A percentile compares a stretch with the other conserved stretches of the same genome.
phyloP scores from a whole-genome alignment of 2,113 vertebrate species.

The Balaeniceps rex region DNA sequence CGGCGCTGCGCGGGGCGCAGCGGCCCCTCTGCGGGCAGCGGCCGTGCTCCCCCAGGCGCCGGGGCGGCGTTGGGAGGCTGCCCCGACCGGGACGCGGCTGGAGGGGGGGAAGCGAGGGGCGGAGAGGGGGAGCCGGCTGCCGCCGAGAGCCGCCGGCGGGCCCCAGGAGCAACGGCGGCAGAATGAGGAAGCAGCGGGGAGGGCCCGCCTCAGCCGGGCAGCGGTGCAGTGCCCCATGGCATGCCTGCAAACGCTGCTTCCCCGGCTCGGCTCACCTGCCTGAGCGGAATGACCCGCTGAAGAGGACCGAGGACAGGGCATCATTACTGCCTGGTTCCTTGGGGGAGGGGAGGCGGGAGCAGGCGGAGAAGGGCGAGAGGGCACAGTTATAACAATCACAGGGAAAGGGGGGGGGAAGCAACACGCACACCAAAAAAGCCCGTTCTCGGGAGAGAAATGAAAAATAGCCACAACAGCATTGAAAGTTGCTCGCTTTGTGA shows the following conservation, averaged over 20 bases:
- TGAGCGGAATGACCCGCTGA: neutral
- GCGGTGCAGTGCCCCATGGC: neutral
- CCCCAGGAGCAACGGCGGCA: neutral
- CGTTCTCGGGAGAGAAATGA: neutral
- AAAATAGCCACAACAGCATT: neutral
- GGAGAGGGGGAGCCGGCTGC: neutral
- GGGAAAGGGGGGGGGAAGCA: neutral
- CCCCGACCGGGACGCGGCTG: neutral
- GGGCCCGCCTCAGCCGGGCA: neutral
- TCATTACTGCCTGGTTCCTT: neutral
- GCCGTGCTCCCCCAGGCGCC: neutral
- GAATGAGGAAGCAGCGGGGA: neutral
- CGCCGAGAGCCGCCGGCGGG: neutral
- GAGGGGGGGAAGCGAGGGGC: neutral
- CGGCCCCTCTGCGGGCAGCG: neutral
- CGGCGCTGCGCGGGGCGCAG: neutral
- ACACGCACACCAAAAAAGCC: neutral
- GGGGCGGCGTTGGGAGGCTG: neutral
- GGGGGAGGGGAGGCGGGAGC: neutral
- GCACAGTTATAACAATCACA: neutral
- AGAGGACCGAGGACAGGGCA: neutral
- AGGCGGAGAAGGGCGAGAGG: neutral
- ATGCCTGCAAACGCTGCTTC: neutral
- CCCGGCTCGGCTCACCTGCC: neutral
- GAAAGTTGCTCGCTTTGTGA: conserved; percentile 30